Evolutionary conservation across 2,797 vertebrate genomes (phyloP).

Genomic region (Zenarchopterus dispar): DNA sequence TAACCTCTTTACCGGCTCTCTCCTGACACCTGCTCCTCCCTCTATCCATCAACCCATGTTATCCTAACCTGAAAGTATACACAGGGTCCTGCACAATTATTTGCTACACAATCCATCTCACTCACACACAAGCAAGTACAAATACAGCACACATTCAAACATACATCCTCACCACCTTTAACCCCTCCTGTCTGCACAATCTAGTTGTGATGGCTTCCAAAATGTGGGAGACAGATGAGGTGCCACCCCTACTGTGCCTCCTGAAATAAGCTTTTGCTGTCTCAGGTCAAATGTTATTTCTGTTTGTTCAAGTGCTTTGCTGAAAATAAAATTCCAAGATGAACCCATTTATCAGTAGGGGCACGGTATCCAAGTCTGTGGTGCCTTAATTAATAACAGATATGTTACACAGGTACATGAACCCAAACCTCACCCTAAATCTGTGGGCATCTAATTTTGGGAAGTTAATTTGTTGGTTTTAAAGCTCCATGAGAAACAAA

Average conservation of each 20-base stretch:
- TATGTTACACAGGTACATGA: constrained; percentile 22
- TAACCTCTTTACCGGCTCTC: constrained; percentile 42
- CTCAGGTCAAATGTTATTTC: constrained; percentile 49
- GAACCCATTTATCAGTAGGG: constrained; percentile 39
- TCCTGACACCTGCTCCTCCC: constrained; percentile 28
- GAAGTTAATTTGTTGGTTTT: constrained; percentile 40
- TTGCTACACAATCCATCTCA: constrained; percentile 21
- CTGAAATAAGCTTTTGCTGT: constrained; percentile 32
- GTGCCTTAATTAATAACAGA: constrained; percentile 20
- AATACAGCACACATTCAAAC: neutral
- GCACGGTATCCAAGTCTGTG: constrained; percentile 14
- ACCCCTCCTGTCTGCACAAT: constrained; percentile 30
- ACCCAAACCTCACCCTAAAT: constrained; percentile 22
- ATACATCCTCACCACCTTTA: constrained; percentile 48
- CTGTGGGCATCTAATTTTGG: constrained; percentile 25
- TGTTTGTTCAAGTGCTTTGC: constrained; percentile 38
- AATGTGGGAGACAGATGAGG: constrained; percentile 25
- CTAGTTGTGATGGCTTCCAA: constrained; percentile 26
- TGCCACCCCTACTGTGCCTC: constrained; percentile 16
- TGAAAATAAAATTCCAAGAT: constrained; percentile 47
- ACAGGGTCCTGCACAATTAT: constrained; percentile 11
- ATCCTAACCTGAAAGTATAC: constrained; percentile 49
- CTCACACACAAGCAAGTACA: neutral
- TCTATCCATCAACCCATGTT: constrained; percentile 62
- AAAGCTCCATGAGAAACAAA: constrained; percentile 37